Base-by-base conservation (phyloP, 2,888 invertebrate species). In the Griposia aprilina region DNA sequence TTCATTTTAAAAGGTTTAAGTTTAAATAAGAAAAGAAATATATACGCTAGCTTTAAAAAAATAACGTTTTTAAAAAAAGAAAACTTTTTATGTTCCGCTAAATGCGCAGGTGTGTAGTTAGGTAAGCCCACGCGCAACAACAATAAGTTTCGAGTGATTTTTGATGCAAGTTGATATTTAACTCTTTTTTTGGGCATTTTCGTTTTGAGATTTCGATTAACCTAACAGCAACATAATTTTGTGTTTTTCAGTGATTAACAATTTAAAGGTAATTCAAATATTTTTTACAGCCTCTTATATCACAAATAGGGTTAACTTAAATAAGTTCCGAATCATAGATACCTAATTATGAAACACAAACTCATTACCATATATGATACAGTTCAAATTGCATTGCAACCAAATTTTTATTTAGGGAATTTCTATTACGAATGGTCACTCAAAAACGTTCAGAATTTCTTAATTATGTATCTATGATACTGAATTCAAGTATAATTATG, bases 61-160 rank as follows among this genome's bases (percentile, higher is more conserved):
- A n/a, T n/a, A n/a, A n/a, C n/a, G n/a, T n/a, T n/a, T n/a, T n/a
- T n/a, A n/a, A n/a, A n/a, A n/a, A n/a, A n/a, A n/a, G n/a, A n/a
- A n/a, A n/a, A n/a, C n/a, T n/a, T n/a, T n/a, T n/a, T n/a, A n/a
- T n/a, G n/a, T n/a, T n/a, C n/a, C n/a, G n/a, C n/a, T n/a, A n/a
- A n/a, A n/a, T n/a, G n/a, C n/a, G n/a, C n/a, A n/a, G n/a, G n/a
- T n/a, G n/a, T n/a, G n/a, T 36, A 66, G 4, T n/a, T 59, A 17
- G 26, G 17, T 60, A 41, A 57, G 45, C 11, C 78, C 77, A 57
- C 70, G 52, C 52, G 50, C 26, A n/a, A 70, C 36, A 52, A 67
- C 17, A 73, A 57, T 62, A 55, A 20, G 20, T 36, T 7, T 20
- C 20, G n/a, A 48, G 20, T 26, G 26, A 66, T 26, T 26, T 45